Evolutionary conservation across 92 coral and sea anemone genomes (phyloP).

Genomic region (Porites evermanni): DNA sequence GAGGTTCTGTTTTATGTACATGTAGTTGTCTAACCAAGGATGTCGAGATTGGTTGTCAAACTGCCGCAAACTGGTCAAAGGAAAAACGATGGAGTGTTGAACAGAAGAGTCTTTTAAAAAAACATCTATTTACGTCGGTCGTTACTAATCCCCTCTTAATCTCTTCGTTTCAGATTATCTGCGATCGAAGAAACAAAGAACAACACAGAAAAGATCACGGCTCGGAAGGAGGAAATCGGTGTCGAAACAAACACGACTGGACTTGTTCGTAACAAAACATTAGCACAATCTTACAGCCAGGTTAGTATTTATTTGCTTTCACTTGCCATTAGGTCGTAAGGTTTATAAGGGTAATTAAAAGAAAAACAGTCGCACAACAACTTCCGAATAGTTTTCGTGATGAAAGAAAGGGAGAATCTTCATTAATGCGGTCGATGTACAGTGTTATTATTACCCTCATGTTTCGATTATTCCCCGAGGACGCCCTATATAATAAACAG

Average conservation of each 20-base stretch:
- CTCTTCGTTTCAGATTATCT: slow-evolving; percentile 44
- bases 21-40: too few relatives aligned
- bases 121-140: slow-evolving; percentile 1
- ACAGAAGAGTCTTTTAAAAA: background rate
- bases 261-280: slow-evolving; percentile 49
- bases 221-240: background rate
- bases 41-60: too few relatives aligned
- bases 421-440: background rate
- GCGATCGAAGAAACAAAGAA: slow-evolving; percentile 38
- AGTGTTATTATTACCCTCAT: slow-evolving; percentile 1
- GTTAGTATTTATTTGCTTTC: slow-evolving; percentile 8
- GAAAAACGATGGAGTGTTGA: background rate
- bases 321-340: too few relatives aligned
- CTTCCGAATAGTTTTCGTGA: background rate
- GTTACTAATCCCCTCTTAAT: slow-evolving; percentile 22
- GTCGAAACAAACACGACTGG: slow-evolving; percentile 46
- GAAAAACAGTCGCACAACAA: background rate
- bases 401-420: background rate
- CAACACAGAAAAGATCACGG: slow-evolving; percentile 9
- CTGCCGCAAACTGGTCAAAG: background rate
- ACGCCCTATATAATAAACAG: background rate
- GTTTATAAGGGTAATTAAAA: background rate
- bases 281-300: background rate
- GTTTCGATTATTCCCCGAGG: slow-evolving; percentile 13
- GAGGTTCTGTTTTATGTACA: background rate